Conservation (phyloP, 1,140 invertebrate genomes). For the Dermatophagoides farinae region DNA sequence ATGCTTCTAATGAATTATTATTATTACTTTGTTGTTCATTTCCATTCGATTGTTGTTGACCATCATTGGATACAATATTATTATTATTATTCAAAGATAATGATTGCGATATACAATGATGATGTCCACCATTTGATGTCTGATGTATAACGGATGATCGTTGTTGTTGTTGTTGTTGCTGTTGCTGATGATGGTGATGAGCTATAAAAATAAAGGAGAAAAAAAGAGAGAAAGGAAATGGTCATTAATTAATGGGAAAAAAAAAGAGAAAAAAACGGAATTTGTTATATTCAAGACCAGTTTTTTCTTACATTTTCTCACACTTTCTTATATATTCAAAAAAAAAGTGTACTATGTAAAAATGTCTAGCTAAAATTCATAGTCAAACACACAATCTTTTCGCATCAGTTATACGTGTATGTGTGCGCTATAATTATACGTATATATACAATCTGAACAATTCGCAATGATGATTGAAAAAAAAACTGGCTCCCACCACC, state of each 20-base stretch:
- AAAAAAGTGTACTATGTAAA: no score
- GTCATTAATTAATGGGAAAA: not conserved
- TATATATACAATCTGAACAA: no score
- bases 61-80: not conserved
- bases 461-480: no score
- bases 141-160: conserved; percentile 11
- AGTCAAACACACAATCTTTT: not conserved
- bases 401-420: no score
- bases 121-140: not conserved
- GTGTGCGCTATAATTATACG: no score
- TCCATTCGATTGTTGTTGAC: no score
- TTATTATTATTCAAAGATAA: not conserved
- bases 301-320: no score
- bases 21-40: not conserved
- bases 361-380: no score
- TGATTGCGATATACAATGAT: not conserved
- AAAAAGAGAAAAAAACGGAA: not conserved
- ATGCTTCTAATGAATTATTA: not conserved
- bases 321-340: no score
- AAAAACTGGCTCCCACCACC: no score
- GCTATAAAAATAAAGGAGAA: not conserved
- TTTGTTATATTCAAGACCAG: no score
- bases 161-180: not conserved
- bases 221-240: not conserved
- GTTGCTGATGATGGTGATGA: not conserved